phyloP scores from a whole-genome alignment of 2,113 vertebrate genomes.

The Etheostoma cragini region DNA sequence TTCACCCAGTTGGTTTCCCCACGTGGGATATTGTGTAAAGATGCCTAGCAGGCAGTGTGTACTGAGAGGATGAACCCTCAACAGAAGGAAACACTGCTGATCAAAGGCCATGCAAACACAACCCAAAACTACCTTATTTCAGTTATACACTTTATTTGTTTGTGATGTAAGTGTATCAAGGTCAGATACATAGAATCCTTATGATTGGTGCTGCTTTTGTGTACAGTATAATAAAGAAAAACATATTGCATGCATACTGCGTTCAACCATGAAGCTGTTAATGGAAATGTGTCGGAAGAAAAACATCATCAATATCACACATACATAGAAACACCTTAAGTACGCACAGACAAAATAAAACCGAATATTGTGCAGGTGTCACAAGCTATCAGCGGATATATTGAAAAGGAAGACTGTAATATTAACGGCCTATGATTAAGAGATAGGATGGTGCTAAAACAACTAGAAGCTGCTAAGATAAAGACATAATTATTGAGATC shows the following conservation, averaged over 20 bases:
- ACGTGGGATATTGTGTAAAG: constrained; percentile 9
- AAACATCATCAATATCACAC: background rate
- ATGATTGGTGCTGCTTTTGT: background rate
- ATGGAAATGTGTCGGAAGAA: background rate
- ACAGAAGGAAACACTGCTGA: constrained; percentile 7
- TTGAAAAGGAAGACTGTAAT: too few relatives aligned
- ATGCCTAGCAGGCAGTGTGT: constrained; percentile 6
- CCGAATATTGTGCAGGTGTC: background rate
- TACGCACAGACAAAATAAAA: background rate
- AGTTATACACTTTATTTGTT: background rate
- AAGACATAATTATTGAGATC: background rate
- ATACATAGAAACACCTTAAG: background rate
- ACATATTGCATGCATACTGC: background rate
- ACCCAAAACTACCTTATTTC: background rate
- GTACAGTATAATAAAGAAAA: background rate
- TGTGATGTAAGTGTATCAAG: background rate
- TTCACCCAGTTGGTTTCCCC: constrained; percentile 11
- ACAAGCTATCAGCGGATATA: too few relatives aligned
- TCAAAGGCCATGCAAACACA: constrained; percentile 9
- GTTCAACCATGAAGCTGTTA: background rate
- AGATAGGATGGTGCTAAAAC: background rate
- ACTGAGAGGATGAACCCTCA: background rate
- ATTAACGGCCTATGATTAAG: too few relatives aligned
- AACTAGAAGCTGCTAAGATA: background rate
- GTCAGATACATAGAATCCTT: background rate